Evolutionary conservation across 2,797 vertebrate genomes (phyloP).

Genomic region (Novumbra hubbsi): DNA sequence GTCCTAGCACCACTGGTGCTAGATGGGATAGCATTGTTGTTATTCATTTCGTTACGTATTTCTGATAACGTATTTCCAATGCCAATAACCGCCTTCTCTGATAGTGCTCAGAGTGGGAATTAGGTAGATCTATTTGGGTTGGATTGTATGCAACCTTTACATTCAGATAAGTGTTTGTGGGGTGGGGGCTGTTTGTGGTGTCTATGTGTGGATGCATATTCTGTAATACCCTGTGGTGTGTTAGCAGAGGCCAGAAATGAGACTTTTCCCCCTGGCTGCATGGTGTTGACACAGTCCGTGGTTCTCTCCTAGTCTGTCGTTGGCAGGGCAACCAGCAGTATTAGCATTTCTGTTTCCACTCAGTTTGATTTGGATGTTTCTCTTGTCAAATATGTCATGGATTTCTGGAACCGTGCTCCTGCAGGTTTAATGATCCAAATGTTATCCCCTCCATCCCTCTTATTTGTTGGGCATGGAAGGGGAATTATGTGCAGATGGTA

Average conservation of each 20-base stretch:
- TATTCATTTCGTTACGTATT: slow-evolving; percentile 24
- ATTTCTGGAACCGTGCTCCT: slow-evolving; percentile 19
- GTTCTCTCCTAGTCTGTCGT: background rate
- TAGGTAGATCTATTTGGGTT: slow-evolving; percentile 35
- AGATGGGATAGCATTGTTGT: slow-evolving; percentile 22
- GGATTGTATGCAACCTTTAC: slow-evolving; percentile 4
- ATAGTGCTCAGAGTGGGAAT: slow-evolving; percentile 30
- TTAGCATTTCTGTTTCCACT: slow-evolving; percentile 30
- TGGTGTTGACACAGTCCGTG: slow-evolving; percentile 15
- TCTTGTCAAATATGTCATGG: slow-evolving; percentile 25
- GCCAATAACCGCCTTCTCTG: slow-evolving; percentile 31
- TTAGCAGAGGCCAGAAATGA: slow-evolving; percentile 18
- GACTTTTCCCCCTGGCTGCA: slow-evolving; percentile 17
- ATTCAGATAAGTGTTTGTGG: slow-evolving; percentile 9
- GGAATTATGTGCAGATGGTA: slow-evolving; percentile 40
- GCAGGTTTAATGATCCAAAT: slow-evolving; percentile 39
- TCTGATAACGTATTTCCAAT: no score
- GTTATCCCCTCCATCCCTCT: slow-evolving; percentile 7
- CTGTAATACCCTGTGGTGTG: slow-evolving; percentile 20
- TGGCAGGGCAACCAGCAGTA: slow-evolving; percentile 15
- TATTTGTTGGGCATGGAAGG: slow-evolving; percentile 12
- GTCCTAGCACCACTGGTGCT: slow-evolving; percentile 23
- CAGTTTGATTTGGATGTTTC: slow-evolving; percentile 32
- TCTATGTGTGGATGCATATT: background rate
- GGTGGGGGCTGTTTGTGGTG: slow-evolving; percentile 10